Evolutionary conservation across 2,113 vertebrate species (phyloP).

Genomic region (Melanocharis versteri): DNA sequence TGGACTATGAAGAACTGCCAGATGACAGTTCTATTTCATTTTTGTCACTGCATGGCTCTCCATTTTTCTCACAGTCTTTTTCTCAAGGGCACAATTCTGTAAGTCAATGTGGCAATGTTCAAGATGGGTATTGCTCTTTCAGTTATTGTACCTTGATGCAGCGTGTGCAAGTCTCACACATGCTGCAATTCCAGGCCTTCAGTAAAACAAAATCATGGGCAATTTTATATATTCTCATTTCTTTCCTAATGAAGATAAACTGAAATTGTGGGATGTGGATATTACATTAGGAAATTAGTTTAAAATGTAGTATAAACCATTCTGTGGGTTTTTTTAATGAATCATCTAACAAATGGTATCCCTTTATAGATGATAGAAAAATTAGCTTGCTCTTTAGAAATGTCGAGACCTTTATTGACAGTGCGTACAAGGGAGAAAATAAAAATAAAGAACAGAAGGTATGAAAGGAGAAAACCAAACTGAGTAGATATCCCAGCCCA

Average conservation of each 20-base stretch:
- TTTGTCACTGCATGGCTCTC: constrained; percentile 72
- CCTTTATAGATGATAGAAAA: not conserved
- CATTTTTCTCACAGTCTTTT: constrained; percentile 67
- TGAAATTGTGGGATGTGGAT: constrained; percentile 34
- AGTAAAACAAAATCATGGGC: constrained; percentile 49
- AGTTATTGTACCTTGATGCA: constrained; percentile 47
- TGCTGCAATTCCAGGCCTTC: constrained; percentile 54
- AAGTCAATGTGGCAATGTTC: constrained; percentile 71
- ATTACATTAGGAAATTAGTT: constrained; percentile 15
- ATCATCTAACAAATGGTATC: not conserved
- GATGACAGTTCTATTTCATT: constrained; percentile 82
- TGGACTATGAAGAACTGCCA: constrained; percentile 77
- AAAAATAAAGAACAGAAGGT: not conserved
- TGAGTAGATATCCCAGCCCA: not conserved
- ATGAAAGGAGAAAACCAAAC: not conserved
- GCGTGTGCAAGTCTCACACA: constrained; percentile 14
- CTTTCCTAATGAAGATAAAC: constrained; percentile 40
- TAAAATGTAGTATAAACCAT: not conserved
- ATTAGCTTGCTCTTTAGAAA: not conserved
- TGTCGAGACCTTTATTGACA: not conserved
- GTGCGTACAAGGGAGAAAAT: not conserved
- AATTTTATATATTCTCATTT: constrained; percentile 50
- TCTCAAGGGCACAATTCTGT: constrained; percentile 78
- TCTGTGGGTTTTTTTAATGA: not conserved
- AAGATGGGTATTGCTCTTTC: constrained; percentile 68